Evolutionary conservation across 1,140 invertebrate genomes (phyloP), one percentile per base, ranked within the genome.

Genomic region (Rhopalosiphum maidis): DNA sequence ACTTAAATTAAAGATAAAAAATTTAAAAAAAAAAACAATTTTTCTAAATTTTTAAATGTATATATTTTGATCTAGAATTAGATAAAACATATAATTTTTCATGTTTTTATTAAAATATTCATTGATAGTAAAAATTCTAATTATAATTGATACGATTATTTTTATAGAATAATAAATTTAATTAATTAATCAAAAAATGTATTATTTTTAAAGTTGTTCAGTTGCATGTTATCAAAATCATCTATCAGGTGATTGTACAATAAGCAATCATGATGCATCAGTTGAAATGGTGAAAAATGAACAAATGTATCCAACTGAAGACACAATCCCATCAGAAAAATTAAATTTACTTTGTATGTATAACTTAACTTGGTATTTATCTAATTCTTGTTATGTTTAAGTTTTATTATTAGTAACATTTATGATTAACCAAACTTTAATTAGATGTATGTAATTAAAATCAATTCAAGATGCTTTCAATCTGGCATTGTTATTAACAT

Each of bases 341-440:
- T 93, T 93, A 15, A 93, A 86, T 85, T 85, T 93, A 85, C 91
- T 93, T 43, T 93, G 91, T 93, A 93, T 43, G 82, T 83, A 89
- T 90, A 35, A 37, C 9, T 46, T 30, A 43, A 85, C 9, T 25
- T 43, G 23, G 0, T 85, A 30, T 85, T 85, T 7, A 41, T 25
- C 83, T 37, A 82, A 82, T 82, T 9, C 77, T 83, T 8, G 0
- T 68, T n/a, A 18, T 9, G 6, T 30, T 68, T 11, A 3, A 4
- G 11, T 30, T 68, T 68, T 60, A 60, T 51, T 51, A 4, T 51
- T 51, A 51, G 15, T 51, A 51, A 51, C 30, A 60, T 60, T 60
- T 60, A 60, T 7, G 25, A 25, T 60, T 60, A 51, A 25, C 6
- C 8, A 25, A 60, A 30, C 55, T 60, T 60, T 25, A 60, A 60